Percentiles rank a stretch among this genome's conserved stretches.
Evolutionary conservation across 2,113 vertebrate genomes (phyloP).

Genomic region (Bufo gargarizans): DNA sequence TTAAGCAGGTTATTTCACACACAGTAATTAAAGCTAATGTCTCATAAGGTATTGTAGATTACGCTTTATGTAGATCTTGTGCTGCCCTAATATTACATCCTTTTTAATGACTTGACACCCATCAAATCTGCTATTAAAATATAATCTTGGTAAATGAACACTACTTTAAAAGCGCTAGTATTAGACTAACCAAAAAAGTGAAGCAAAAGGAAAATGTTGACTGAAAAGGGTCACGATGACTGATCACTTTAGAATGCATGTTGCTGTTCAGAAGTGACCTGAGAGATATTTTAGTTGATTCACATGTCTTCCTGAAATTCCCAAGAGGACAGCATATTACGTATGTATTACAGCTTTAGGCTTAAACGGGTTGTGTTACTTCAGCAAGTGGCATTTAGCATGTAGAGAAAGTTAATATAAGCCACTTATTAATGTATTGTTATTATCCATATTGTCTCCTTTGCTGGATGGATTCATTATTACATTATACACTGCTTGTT

Average conservation of each 20-base stretch:
- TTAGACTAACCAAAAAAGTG: neutral
- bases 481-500: too few species aligned
- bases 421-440: too few species aligned
- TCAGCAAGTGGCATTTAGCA: too few species aligned
- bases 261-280: slow-evolving; percentile 4
- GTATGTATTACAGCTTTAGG: neutral
- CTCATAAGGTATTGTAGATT: neutral
- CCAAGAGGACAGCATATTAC: neutral
- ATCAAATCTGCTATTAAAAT: neutral
- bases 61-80: neutral
- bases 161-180: neutral
- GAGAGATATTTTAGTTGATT: neutral
- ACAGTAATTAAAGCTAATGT: neutral
- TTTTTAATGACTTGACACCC: neutral
- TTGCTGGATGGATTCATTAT: too few species aligned
- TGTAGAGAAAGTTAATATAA: too few species aligned
- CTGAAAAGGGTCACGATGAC: neutral
- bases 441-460: too few species aligned
- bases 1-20: neutral
- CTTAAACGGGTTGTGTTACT: neutral
- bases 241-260: slow-evolving; percentile 1
- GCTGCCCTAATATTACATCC: neutral
- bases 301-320: neutral
- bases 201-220: neutral
- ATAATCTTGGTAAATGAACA: neutral